Evolutionary conservation across 1,140 invertebrate genomes (phyloP).

Genomic region (Drosophila eugracilis): DNA sequence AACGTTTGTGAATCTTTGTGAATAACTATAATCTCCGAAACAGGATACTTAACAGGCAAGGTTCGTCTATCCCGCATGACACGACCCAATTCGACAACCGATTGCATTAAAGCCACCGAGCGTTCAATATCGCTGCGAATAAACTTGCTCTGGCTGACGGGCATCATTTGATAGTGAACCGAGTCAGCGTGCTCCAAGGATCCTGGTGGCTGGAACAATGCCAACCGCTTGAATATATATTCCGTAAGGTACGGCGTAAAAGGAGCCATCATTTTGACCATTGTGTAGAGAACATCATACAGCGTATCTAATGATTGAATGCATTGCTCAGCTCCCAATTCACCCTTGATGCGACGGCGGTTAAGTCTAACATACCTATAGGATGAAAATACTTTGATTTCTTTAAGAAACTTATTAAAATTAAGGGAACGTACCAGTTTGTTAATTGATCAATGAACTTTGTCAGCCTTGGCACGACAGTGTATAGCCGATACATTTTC

Average conservation of each 20-base stretch:
- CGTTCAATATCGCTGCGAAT: slow-evolving; percentile 96
- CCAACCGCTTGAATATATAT: slow-evolving; percentile 96
- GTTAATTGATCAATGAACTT: slow-evolving; percentile 99
- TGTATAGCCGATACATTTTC: slow-evolving; percentile 97
- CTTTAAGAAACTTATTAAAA: not conserved
- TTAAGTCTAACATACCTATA: slow-evolving; percentile 96
- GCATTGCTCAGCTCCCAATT: slow-evolving; percentile 92
- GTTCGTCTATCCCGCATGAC: slow-evolving; percentile 96
- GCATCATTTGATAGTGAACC: slow-evolving; percentile 96
- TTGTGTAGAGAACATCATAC: slow-evolving; percentile 94
- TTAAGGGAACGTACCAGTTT: slow-evolving; percentile 89
- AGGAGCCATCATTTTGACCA: slow-evolving; percentile 97
- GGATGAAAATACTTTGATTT: not conserved
- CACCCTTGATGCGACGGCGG: slow-evolving; percentile 95
- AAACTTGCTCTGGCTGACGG: slow-evolving; percentile 88
- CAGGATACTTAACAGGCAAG: slow-evolving; percentile 97
- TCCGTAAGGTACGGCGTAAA: slow-evolving; percentile 99
- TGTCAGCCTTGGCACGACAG: slow-evolving; percentile 96
- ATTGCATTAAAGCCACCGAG: slow-evolving; percentile 96
- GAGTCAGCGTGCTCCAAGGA: slow-evolving; percentile 85
- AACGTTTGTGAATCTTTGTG: slow-evolving; percentile 93
- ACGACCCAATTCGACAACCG: slow-evolving; percentile 96
- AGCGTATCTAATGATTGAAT: slow-evolving; percentile 94
- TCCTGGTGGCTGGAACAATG: slow-evolving; percentile 64
- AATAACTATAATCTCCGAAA: slow-evolving; percentile 98